Percentiles rank a stretch among this genome's conserved stretches.
Conservation (phyloP, 2,888 invertebrate species). For the Sylvicola fuscatus region DNA sequence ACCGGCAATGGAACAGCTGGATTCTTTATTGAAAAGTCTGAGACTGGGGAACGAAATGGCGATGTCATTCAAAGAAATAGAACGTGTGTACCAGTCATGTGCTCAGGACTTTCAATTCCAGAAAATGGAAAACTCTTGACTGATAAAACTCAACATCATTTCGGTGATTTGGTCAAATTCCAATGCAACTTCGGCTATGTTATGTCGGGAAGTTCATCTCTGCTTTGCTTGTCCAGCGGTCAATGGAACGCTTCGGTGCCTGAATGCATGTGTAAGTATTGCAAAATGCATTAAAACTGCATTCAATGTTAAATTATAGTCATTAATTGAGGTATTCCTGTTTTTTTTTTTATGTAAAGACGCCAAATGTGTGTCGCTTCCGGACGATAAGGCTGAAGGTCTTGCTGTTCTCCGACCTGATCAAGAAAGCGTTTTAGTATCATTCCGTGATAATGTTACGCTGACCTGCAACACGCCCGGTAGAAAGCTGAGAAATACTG, state of each 20-base stretch:
- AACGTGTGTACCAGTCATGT: slow-evolving; percentile 87
- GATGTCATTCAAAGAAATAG: slow-evolving; percentile 81
- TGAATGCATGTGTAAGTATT: slow-evolving; percentile 70
- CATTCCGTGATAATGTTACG: slow-evolving; percentile 80
- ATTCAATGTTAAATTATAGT: slow-evolving; percentile 4
- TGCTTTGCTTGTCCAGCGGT: slow-evolving; percentile 76
- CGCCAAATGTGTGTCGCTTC: slow-evolving; percentile 75
- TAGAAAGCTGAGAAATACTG: slow-evolving; percentile 55
- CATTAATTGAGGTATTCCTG: slow-evolving; percentile 5
- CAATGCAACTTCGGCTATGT: slow-evolving; percentile 90
- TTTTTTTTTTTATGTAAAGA: slow-evolving; percentile 27
- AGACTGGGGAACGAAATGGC: slow-evolving; percentile 73
- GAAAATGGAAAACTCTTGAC: slow-evolving; percentile 59
- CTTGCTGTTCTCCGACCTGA: slow-evolving; percentile 56
- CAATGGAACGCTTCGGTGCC: slow-evolving; percentile 88
- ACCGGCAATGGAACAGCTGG: slow-evolving; percentile 77
- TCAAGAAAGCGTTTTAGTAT: slow-evolving; percentile 63
- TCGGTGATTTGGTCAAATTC: slow-evolving; percentile 75
- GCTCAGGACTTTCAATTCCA: slow-evolving; percentile 51
- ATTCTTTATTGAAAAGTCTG: slow-evolving; percentile 53
- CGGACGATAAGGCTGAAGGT: slow-evolving; percentile 76
- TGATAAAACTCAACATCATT: slow-evolving; percentile 65
- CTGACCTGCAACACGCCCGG: slow-evolving; percentile 62
- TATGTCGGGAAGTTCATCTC: slow-evolving; percentile 67
- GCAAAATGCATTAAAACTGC: background rate